Evolutionary conservation across 1,140 invertebrate species (phyloP).

Genomic region (Pomacea maculata): DNA sequence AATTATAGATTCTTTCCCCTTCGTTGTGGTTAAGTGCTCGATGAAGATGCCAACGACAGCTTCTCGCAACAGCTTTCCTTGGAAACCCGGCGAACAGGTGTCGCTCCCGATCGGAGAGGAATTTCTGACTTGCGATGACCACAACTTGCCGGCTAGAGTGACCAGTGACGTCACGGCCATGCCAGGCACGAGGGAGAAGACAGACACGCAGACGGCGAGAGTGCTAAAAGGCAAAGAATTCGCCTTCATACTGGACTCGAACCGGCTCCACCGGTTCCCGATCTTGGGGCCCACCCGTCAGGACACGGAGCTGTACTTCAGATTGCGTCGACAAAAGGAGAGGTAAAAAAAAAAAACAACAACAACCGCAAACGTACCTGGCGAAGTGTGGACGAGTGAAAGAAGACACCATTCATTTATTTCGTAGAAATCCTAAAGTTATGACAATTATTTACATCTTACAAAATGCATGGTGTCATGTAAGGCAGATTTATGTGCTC

Average conservation of each 20-base stretch:
- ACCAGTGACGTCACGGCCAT: neutral
- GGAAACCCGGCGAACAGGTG: slow-evolving; percentile 10
- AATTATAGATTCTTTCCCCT: too few species aligned
- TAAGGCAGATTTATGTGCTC: too few species aligned
- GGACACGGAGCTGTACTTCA: slow-evolving; percentile 16
- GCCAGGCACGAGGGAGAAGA: neutral
- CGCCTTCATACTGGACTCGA: too few species aligned
- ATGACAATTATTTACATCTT: too few species aligned
- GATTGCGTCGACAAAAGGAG: neutral
- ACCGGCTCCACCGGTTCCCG: neutral
- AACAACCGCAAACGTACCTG: too few species aligned
- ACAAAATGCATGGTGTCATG: too few species aligned
- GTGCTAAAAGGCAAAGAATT: neutral
- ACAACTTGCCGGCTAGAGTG: neutral
- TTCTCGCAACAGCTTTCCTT: neutral
- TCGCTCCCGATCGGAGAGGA: neutral
- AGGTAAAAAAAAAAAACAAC: too few species aligned
- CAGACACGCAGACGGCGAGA: neutral
- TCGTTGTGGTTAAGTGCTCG: neutral
- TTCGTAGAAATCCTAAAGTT: too few species aligned
- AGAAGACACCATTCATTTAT: too few species aligned
- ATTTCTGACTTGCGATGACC: neutral
- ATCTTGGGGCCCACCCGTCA: slow-evolving; percentile 17
- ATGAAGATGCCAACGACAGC: slow-evolving; percentile 24
- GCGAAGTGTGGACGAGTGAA: too few species aligned